Base-by-base conservation (phyloP, 2,113 vertebrate species). In the Brachyistius frenatus region DNA sequence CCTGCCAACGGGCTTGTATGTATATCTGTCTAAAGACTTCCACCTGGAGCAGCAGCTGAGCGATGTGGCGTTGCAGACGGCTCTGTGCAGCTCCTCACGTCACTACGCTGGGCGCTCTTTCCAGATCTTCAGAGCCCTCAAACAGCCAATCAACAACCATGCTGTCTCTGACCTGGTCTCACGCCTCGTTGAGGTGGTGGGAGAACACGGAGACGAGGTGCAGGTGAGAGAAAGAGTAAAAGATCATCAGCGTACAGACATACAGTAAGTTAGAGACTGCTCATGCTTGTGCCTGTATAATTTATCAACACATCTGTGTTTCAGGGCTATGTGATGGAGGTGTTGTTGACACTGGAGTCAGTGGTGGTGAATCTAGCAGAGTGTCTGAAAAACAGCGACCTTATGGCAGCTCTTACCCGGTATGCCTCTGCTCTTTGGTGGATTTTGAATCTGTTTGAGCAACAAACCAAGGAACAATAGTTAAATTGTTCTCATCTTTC, bases 311-410 rank as follows among this genome's bases (percentile, higher is more conserved):
- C 8, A 5, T 49, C 10, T 77, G 30, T 80, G 44, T 87, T 80
- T 62, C 78, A 99, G 98, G 98, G 98, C 7, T 99, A 99, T 10
- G 98, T 99, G 62, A 99, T 99, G 98, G 98, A 99, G 87, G 96
- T 98, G 2, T 93, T 99, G 53, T 93, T 99, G 55, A 99, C 98
- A 2, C 91, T 99, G 92, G 98, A 99, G 90, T 96, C 98, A 7
- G 97, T 98, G 1, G 97, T 99, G 89, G 98, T 98, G 86, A 99
- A 98, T 91, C 91, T 99, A 39, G 97, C 97, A 31, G 97, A 99
- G 54, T 99, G 97, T 91, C 92, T 99, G 86, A 99, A 98, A 92
- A 99, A 98, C 93, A 98, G 95, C 37, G 98, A 99, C 86, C 95
- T 99, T 44, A 91, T 99, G 93, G 96, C 97, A 0, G 96, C 97